These are phyloP conservation scores for Irena cyanogastra DNA, from an alignment of 2,113 vertebrate species.

Conservation along the genomic window DNA sequence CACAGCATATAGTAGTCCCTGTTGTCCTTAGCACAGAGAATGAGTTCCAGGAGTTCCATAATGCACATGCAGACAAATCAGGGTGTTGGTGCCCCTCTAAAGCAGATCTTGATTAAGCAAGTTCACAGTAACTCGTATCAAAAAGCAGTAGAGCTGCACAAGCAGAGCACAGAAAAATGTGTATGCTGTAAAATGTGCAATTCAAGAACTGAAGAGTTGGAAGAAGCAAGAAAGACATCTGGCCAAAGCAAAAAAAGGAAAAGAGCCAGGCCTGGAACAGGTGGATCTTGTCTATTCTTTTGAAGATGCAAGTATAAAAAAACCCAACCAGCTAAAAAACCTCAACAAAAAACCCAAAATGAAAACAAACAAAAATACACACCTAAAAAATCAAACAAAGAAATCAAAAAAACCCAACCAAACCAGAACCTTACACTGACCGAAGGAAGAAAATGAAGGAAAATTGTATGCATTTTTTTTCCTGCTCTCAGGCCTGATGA, in stretches of 20 bases:
- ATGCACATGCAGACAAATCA: accelerated
- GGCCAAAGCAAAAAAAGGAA: not conserved
- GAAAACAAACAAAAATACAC: not conserved
- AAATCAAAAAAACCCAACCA: not conserved
- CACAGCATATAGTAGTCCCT: not conserved
- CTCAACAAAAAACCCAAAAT: accelerated
- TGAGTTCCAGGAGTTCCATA: not conserved
- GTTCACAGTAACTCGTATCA: not conserved
- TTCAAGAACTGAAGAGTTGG: not conserved
- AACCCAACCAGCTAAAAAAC: not conserved
- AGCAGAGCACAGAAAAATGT: not conserved
- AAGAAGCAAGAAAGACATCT: not conserved
- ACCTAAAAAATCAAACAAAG: not conserved
- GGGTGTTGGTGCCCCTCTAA: not conserved
- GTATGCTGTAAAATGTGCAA: not conserved
- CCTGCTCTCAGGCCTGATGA: not conserved
- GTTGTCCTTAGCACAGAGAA: not conserved
- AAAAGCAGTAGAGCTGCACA: not conserved
- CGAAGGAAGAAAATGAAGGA: not conserved
- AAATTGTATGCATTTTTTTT: not conserved
- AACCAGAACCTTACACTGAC: not conserved
- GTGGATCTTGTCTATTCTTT: not conserved
- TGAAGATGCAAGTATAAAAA: not conserved
- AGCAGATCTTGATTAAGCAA: not conserved
- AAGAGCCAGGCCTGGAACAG: not conserved